phyloP scores from a whole-genome alignment of 2,113 vertebrate genomes.

The Apaloderma vittatum region DNA sequence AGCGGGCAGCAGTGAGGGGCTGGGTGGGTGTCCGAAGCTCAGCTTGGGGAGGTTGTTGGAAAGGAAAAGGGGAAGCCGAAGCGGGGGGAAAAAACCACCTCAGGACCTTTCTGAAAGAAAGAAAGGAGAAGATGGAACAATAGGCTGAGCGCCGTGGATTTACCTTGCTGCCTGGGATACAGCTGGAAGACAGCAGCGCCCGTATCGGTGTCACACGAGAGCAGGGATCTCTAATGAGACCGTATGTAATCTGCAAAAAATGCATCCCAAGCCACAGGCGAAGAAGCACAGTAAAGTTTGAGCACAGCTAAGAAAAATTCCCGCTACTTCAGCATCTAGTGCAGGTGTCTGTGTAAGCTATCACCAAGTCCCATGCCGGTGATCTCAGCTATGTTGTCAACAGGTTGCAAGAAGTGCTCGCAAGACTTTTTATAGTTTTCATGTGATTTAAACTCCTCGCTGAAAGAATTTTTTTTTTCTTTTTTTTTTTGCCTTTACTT shows the following conservation, averaged over 20 bases:
- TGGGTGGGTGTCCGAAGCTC: not conserved
- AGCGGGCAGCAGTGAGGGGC: not conserved
- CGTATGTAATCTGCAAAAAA: slow-evolving; percentile 80
- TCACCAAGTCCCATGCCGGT: slow-evolving; percentile 55
- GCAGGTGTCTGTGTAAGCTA: slow-evolving; percentile 79
- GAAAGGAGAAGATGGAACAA: slow-evolving; percentile 9
- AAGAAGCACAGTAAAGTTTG: slow-evolving; percentile 49
- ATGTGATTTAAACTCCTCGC: slow-evolving; percentile 6
- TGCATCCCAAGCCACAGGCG: slow-evolving; percentile 61
- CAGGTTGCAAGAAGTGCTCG: slow-evolving; percentile 1
- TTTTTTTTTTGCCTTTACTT: not conserved
- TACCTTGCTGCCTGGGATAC: not conserved
- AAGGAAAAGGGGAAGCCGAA: not conserved
- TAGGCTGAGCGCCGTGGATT: slow-evolving; percentile 20
- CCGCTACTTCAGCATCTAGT: slow-evolving; percentile 55
- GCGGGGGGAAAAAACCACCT: not conserved
- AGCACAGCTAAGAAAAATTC: slow-evolving; percentile 53
- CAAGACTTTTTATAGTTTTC: slow-evolving; percentile 13
- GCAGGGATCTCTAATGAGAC: slow-evolving; percentile 69
- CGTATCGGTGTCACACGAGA: slow-evolving; percentile 18
- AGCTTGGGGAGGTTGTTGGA: not conserved
- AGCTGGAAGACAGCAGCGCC: not conserved
- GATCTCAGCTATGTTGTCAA: slow-evolving; percentile 61
- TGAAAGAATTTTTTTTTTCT: not conserved
- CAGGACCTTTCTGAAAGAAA: not conserved